Percentiles rank a stretch among this genome's conserved stretches.
Conservation (phyloP, 92 coral and sea anemone genomes). For the Epizoanthus stellaris region DNA sequence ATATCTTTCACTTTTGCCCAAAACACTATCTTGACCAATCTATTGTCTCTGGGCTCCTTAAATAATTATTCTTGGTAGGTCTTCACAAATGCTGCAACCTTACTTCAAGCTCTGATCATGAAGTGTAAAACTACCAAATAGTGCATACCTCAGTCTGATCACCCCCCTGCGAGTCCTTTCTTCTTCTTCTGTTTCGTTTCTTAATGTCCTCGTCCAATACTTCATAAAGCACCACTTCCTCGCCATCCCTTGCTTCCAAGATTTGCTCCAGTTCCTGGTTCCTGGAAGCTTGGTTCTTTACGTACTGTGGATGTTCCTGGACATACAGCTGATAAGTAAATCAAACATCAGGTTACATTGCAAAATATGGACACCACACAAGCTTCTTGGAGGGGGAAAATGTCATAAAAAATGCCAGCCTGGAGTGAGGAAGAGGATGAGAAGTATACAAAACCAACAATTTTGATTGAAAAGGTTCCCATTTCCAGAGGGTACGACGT, state of each 20-base stretch:
- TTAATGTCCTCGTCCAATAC: conserved; percentile 75
- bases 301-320: conserved; percentile 87
- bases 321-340: conserved; percentile 60
- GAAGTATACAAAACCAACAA: too few relatives aligned
- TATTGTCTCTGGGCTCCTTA: too few relatives aligned
- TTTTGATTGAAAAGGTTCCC: too few relatives aligned
- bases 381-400: not conserved
- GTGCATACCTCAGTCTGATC: conserved; percentile 48
- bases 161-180: conserved; percentile 56
- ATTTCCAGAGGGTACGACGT: too few relatives aligned
- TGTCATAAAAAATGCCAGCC: not conserved
- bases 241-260: conserved; percentile 85
- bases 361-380: not conserved
- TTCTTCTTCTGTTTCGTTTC: conserved; percentile 35
- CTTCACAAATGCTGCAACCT: too few relatives aligned
- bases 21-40: not conserved
- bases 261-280: conserved; percentile 86
- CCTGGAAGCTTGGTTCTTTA: conserved; percentile 72
- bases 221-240: conserved; percentile 89
- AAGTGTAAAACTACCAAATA: too few relatives aligned
- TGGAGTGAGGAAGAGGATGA: too few relatives aligned
- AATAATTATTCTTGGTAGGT: too few relatives aligned
- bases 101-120: too few relatives aligned
- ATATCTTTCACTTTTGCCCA: not conserved
- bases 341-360: not conserved